Evolutionary conservation across 2,888 invertebrate species (phyloP).

Genomic region (Phengaris arion): DNA sequence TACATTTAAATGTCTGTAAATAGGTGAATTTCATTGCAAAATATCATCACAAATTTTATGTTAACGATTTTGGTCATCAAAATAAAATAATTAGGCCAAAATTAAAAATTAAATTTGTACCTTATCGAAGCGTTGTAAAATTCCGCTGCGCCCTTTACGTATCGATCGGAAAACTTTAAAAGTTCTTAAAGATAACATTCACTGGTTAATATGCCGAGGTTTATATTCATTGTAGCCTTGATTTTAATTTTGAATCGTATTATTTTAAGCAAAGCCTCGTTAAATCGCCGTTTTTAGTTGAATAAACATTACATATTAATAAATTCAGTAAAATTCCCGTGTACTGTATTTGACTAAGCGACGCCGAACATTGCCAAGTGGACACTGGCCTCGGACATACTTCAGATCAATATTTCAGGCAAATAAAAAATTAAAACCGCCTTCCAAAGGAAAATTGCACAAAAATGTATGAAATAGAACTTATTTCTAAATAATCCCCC

Average conservation of each 20-base stretch:
- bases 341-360: too few relatives aligned
- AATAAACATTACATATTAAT: background rate
- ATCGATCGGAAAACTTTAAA: slow-evolving; percentile 13
- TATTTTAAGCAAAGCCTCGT: slow-evolving; percentile 1
- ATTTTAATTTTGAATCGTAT: background rate
- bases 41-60: background rate
- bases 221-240: slow-evolving; percentile 9
- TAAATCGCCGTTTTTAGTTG: background rate
- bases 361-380: too few relatives aligned
- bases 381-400: too few relatives aligned
- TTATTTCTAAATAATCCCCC: too few relatives aligned
- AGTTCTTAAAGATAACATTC: slow-evolving; percentile 7
- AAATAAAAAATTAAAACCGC: too few relatives aligned
- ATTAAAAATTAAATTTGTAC: background rate
- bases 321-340: background rate
- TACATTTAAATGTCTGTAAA: background rate
- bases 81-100: background rate
- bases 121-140: background rate
- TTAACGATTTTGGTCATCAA: background rate
- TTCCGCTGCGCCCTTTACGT: slow-evolving; percentile 4
- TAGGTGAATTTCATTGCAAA: background rate
- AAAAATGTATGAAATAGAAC: too few relatives aligned
- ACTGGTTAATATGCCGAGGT: slow-evolving; percentile 9
- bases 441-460: too few relatives aligned
- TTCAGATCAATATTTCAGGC: too few relatives aligned